These are phyloP conservation scores for Holacanthella duospinosa DNA, from an alignment of 2,888 invertebrate genomes.

Conservation along the genomic window DNA sequence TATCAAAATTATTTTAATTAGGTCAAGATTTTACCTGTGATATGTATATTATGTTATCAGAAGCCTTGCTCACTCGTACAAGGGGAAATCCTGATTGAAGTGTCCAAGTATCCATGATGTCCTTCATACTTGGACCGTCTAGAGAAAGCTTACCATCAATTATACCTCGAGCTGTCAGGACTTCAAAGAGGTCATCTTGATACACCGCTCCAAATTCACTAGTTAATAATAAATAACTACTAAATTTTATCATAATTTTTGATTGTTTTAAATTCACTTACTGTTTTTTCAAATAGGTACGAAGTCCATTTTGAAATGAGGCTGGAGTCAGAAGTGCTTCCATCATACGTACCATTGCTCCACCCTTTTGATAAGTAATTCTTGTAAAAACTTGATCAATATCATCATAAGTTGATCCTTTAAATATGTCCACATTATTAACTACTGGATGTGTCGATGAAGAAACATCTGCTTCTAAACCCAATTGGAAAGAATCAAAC, in stretches of 20 bases:
- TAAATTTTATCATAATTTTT: too few relatives aligned
- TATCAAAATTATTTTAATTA: too few relatives aligned
- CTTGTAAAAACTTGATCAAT: not conserved
- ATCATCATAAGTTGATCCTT: not conserved
- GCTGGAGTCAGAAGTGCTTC: not conserved
- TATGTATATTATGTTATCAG: slow-evolving; percentile 13
- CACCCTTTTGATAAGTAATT: slow-evolving; percentile 5
- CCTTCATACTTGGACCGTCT: slow-evolving; percentile 48
- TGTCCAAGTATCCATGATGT: slow-evolving; percentile 62
- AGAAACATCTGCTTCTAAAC: not conserved
- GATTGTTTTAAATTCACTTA: too few relatives aligned
- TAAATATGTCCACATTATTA: not conserved
- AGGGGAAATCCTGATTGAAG: slow-evolving; percentile 60
- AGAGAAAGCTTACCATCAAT: slow-evolving; percentile 28
- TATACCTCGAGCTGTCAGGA: slow-evolving; percentile 42
- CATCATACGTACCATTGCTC: not conserved
- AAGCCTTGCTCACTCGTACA: slow-evolving; percentile 44
- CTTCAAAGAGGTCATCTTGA: slow-evolving; percentile 57
- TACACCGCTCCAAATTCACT: slow-evolving; percentile 48
- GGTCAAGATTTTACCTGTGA: slow-evolving; percentile 23
- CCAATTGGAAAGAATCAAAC: not conserved
- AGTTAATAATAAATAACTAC: too few relatives aligned
- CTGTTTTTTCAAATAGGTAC: not conserved
- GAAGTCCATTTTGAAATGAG: not conserved
- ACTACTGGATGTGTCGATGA: not conserved